Conservation (phyloP, 2,113 vertebrate species). For the Ginglymostoma cirratum region DNA sequence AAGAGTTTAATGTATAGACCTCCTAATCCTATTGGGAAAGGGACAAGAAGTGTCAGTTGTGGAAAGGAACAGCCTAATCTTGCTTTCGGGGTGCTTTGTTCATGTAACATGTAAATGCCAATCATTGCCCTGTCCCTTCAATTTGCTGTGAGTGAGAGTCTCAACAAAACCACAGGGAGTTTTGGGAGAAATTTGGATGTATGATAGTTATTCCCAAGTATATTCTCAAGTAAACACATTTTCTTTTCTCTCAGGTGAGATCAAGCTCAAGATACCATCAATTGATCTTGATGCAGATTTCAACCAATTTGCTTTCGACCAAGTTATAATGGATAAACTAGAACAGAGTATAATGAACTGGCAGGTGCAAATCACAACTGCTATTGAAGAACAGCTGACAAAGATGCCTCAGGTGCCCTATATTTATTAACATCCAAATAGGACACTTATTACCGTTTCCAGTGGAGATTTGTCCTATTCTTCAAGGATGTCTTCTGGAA, state of each 20-base stretch:
- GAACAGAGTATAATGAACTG: conserved; percentile 73
- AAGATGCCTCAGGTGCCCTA: conserved; percentile 72
- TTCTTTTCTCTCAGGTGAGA: conserved; percentile 53
- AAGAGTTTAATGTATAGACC: neutral
- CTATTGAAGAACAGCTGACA: conserved; percentile 62
- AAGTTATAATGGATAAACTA: conserved; percentile 58
- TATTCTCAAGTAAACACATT: neutral
- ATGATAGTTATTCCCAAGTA: neutral
- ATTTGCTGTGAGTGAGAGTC: neutral
- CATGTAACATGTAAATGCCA: neutral
- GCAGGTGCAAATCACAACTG: conserved; percentile 69
- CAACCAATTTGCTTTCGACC: conserved; percentile 49
- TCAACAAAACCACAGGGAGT: neutral
- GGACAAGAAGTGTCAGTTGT: neutral
- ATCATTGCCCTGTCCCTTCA: neutral
- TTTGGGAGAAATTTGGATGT: neutral
- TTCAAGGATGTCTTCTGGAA: neutral
- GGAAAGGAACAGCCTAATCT: neutral
- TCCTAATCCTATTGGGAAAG: neutral
- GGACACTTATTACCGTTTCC: neutral
- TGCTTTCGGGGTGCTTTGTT: neutral
- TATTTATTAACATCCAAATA: rapidly evolving
- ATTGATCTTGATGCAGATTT: conserved; percentile 62
- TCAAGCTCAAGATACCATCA: conserved; percentile 69
- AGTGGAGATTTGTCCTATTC: neutral